Percentiles rank a stretch among this genome's conserved stretches.
Conservation (phyloP, 2,113 vertebrate species). For the Hystrix brachyura region DNA sequence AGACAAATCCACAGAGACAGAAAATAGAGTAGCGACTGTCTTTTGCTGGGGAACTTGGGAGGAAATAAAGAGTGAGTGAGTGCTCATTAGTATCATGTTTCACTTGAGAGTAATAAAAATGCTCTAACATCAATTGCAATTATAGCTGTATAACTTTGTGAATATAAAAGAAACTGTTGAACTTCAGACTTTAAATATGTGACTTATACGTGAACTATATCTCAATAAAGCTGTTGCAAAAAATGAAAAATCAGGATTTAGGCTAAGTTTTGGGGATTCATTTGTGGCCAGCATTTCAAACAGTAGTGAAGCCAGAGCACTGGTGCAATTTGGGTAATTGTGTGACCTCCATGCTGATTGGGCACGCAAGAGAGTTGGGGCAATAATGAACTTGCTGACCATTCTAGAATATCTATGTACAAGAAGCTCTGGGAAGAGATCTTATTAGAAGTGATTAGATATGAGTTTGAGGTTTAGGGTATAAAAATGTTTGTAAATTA, state of each 20-base stretch:
- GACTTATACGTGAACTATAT: neutral
- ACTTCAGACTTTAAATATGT: neutral
- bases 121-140: neutral
- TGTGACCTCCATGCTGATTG: neutral
- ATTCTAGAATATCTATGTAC: slow-evolving; percentile 19
- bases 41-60: neutral
- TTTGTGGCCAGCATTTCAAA: neutral
- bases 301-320: neutral
- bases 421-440: neutral
- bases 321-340: neutral
- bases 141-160: neutral
- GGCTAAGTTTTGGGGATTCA: neutral
- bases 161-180: neutral
- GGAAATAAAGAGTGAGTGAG: neutral
- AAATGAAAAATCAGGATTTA: neutral
- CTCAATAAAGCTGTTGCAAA: neutral
- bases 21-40: neutral
- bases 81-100: neutral
- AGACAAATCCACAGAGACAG: neutral
- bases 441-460: neutral
- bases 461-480: neutral
- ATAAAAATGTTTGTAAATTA: neutral
- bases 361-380: neutral
- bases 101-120: neutral
- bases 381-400: neutral